phyloP scores from a whole-genome alignment of 2,888 invertebrate genomes.

The Drosophila subquinaria region DNA sequence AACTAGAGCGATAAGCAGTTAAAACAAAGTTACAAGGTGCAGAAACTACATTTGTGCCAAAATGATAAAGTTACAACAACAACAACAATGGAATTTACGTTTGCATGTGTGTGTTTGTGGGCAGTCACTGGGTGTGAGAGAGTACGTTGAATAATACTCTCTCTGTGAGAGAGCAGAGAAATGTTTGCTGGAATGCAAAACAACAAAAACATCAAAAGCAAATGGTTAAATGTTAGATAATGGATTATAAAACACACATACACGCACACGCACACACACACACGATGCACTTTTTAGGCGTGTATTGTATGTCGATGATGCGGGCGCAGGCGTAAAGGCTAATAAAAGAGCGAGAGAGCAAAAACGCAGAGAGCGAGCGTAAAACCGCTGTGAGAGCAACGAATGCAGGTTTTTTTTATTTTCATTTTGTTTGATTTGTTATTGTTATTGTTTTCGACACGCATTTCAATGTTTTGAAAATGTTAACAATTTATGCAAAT shows the following conservation, averaged over 20 bases:
- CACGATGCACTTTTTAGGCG: constrained; percentile 39
- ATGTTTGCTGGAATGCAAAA: constrained; percentile 30
- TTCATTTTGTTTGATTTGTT: constrained; percentile 35
- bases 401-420: constrained; percentile 12
- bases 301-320: constrained; percentile 35
- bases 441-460: constrained; percentile 38
- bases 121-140: background rate
- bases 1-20: constrained; percentile 65
- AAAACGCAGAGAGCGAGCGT: background rate
- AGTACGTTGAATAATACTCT: constrained; percentile 1
- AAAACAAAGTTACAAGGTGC: constrained; percentile 28
- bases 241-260: constrained; percentile 24
- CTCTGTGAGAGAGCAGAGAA: constrained; percentile 23
- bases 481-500: constrained; percentile 50
- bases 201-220: constrained; percentile 14
- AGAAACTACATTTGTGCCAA: constrained; percentile 35
- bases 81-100: background rate
- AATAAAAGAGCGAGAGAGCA: constrained; percentile 11
- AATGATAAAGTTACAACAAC: constrained; percentile 29
- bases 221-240: constrained; percentile 48
- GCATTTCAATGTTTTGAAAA: constrained; percentile 24
- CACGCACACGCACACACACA: background rate
- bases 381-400: background rate
- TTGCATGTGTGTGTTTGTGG: background rate
- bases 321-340: constrained; percentile 44